Base-by-base conservation (phyloP, 2,797 vertebrate species). In the Lepus townsendii region DNA sequence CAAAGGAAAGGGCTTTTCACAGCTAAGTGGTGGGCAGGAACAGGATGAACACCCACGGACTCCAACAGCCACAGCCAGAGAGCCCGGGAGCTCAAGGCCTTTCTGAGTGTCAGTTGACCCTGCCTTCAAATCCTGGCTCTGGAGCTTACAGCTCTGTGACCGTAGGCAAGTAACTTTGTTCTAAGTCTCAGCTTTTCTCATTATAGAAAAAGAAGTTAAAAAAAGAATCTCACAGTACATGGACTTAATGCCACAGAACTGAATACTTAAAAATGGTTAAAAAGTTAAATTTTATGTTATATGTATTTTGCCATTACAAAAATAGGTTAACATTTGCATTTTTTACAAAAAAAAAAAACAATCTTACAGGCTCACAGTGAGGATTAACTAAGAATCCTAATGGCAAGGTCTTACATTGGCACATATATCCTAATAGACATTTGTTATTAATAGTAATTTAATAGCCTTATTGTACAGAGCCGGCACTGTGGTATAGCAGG, bases 271-370 rank as follows among this genome's bases (percentile, higher is more conserved):
- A 85, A 91, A 71, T 52, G 12, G 10, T 35, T 72, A 38, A 50
- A 87, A 86, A 38, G 57, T 11, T 73, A 71, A 83, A 35, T 76
- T 90, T 76, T 69, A 60, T 20, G 10, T 50, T 66, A 62, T n/a
- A 2, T 50, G n/a, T 84, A 38, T 75, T 88, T 72, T 63, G 47
- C 19, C 84, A 78, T 10, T 86, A 92, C 75, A 96, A 89, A 93
- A 73, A 89, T 66, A 85, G 20, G 27, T 50, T 91, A 85, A 83
- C 30, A 63, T 96, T 62, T n/a, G 13, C 32, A 27, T 32, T 22
- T 62, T 52, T 30, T 26, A 91, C 32, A 30, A 32, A 38, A 30
- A 32, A 38, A n/a, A 50, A 92, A 69, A 26, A 7, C 27, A 5
- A 71, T 71, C 57, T 94, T 30, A 86, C n/a, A 77, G 54, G 38